Evolutionary conservation across 2,888 invertebrate species (phyloP), one percentile per base, ranked within the genome.

Genomic region (Drosophila meridiana): DNA sequence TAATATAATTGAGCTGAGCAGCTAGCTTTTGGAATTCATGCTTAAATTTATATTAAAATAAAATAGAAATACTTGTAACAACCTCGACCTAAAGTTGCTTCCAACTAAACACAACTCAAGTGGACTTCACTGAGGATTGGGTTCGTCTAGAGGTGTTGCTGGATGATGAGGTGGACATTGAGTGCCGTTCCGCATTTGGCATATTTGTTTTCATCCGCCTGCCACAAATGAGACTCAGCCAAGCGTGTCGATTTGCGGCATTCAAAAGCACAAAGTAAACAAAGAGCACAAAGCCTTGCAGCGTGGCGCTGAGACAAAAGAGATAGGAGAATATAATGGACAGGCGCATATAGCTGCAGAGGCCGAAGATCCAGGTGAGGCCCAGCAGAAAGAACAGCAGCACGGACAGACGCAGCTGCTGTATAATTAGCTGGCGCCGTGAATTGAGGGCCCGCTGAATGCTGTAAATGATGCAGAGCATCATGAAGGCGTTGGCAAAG

Each of bases 231-330:
- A 87, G 32, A 4, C 6, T 36, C 7, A 72, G 26, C 88, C 89
- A 85, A 7, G 86, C 70, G 1, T 42, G 30, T 26, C 83, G 72
- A 40, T 95, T 94, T 13, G 92, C 90, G 0, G 94, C 94, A 90
- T 95, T 95, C 61, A 95, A 93, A 26, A 95, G 87, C 8, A 95
- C 93, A 87, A 95, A 95, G 90, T 95, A 95, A 26, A 95, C 87
- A 80, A 95, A 95, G 14, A 95, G 91, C 9, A 95, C 94, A 87
- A 95, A 95, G 0, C 95, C 95, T 85, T 95, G 95, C 28, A 95
- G 77, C 0, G 95, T 95, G 6, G 95, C 94, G 0, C 95, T 95
- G n/a, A 95, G 87, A 84, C 95, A 95, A 82, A 95, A 95, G 0
- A 95, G 91, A 86, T 95, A 95, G 0, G 95, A 94, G 92, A 95